Conservation (phyloP, 2,797 vertebrate species). For the Neomorphus geoffroyi region DNA sequence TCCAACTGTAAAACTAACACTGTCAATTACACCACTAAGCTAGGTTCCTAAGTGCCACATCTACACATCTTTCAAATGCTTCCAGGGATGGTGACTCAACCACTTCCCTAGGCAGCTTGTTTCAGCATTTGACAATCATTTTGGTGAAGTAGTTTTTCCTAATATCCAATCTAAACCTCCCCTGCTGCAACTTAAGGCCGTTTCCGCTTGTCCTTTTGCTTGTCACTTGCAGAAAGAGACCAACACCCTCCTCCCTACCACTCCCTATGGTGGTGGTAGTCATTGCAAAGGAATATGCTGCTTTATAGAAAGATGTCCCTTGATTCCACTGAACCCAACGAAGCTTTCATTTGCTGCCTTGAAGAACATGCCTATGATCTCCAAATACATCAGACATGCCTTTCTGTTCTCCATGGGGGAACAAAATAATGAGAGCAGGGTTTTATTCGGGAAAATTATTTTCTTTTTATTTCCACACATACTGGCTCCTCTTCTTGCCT, state of each 20-base stretch:
- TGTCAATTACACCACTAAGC: background rate
- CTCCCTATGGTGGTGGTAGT: background rate
- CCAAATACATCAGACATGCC: background rate
- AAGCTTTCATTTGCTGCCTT: background rate
- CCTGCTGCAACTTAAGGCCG: background rate
- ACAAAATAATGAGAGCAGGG: slow-evolving; percentile 52
- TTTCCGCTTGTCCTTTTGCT: background rate
- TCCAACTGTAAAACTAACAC: background rate
- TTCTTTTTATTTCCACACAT: background rate
- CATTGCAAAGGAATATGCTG: background rate
- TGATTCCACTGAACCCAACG: background rate
- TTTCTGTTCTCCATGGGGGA: slow-evolving; percentile 21
- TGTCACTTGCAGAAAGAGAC: background rate
- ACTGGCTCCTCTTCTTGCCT: background rate
- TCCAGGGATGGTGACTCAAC: background rate
- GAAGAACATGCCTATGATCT: slow-evolving; percentile 21
- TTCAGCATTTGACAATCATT: background rate
- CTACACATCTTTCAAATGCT: accelerated
- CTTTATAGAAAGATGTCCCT: background rate
- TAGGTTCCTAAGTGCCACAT: background rate
- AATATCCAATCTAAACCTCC: background rate
- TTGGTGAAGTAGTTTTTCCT: background rate
- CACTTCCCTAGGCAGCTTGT: background rate
- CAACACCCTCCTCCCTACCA: accelerated
- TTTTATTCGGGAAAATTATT: background rate